Base-by-base conservation (phyloP, 2,113 vertebrate species). In the Gambusia affinis region DNA sequence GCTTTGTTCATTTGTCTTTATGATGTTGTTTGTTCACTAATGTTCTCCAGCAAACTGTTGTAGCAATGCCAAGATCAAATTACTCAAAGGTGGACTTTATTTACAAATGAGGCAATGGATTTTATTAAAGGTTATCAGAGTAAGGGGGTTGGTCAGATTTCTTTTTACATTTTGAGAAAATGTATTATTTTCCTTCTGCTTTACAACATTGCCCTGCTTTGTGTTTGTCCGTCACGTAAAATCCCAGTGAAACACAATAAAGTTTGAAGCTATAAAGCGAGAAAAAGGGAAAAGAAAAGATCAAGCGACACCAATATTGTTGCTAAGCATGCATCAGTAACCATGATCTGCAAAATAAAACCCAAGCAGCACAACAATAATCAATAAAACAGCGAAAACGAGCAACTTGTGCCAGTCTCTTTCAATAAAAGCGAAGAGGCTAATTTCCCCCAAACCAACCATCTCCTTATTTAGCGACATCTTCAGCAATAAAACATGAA, bases 401-500 rank as follows among this genome's bases (percentile, higher is more conserved):
- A 24, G 24, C 17, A n/a, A 57, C 51, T 57, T 57, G 22, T 3
- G 3, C 14, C 28, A 30, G 29, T 31, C 30, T 19, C 19, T 30
- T 22, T 31, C 12, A 27, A 8, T 42, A 66, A 2, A 28, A 37
- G 28, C 31, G 12, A 60, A 19, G 11, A 33, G 57, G 64, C 47
- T 22, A 33, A 64, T 69, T 69, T 60, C 44, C 64, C 51, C 28
- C 66, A 19, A 35, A 70, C 54, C 28, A 73, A 27, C 7, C 39
- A 33, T 71, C 30, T 75, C 61, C 64, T 72, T 66, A 51, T 71
- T 72, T 72, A 64, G 51, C 62, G 57, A 64, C 60, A n/a, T 70
- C 31, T 10, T 66, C 67, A 60, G 72, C 67, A 27, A 35, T 28
- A 71, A 76, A 80, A 64, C 39, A 82, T 75, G 73, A 72, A 69